Evolutionary conservation across 2,797 vertebrate genomes (phyloP), one percentile per base, ranked within the genome.

Genomic region (Peromyscus attwateri): DNA sequence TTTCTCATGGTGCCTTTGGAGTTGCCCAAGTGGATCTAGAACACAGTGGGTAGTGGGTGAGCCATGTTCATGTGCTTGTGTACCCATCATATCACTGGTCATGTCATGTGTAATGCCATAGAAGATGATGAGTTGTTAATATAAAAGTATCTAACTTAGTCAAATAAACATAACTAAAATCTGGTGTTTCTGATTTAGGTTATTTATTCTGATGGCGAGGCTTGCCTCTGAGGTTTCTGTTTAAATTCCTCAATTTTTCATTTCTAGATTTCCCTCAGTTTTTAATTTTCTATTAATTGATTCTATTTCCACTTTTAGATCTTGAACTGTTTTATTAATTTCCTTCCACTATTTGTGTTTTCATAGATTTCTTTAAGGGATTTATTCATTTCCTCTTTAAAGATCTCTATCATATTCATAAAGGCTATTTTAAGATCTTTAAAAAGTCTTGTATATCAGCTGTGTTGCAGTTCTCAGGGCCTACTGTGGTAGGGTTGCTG

Each of bases 151-250:
- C 52, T 85, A 68, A 84, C 23, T 68, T 95, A 90, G 77, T 95
- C 87, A 96, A 95, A 49, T 97, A 87, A 70, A 52, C 89, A 25
- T 87, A 62, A 81, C 57, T 97, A 80, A 92, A 91, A 80, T 52
- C 70, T 43, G 52, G 9, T 95, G 62, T 80, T 96, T 94, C 25
- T 89, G 29, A 70, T 55, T 92, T 82, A 68, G 40, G 23, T 89
- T 83, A 97, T 92, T 93, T 94, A 89, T 84, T 66, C 40, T 84
- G 40, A 46, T 5, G 66, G 62, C 82, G 79, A 64, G 82, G 1
- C 62, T 49, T 84, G 34, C 34, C 84, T 87, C 62, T 70, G 46
- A 27, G 62, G 82, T 34, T 83, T 7, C 43, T 77, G 43, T 77
- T 79, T 19, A 16, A 52, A 29, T 34, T 79, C 31, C 16, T 52